Evolutionary conservation across 2,113 vertebrate genomes (phyloP).

Genomic region (Eulemur rufifrons): DNA sequence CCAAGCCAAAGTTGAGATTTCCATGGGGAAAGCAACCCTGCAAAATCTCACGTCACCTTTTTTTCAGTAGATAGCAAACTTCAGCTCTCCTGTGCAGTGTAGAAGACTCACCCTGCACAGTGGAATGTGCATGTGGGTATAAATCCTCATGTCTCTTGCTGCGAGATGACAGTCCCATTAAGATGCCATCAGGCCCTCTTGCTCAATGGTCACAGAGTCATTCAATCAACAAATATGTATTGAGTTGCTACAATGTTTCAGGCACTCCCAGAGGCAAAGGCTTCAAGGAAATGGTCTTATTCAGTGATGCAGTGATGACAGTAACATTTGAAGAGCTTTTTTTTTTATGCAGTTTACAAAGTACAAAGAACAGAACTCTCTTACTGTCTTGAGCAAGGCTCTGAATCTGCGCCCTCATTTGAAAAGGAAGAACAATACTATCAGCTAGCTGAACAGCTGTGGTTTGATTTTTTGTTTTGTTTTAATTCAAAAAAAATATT

Average conservation of each 20-base stretch:
- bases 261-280: neutral
- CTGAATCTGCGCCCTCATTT: neutral
- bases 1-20: slow-evolving; percentile 47
- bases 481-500: neutral
- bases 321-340: neutral
- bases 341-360: neutral
- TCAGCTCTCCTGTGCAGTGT: neutral
- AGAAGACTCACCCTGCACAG: neutral
- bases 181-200: neutral
- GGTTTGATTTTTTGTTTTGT: neutral
- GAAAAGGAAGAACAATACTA: neutral
- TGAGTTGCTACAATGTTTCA: neutral
- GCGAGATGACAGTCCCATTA: neutral
- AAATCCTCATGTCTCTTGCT: neutral
- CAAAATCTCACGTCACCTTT: neutral
- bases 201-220: neutral
- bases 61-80: neutral
- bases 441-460: neutral
- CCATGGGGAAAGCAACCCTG: slow-evolving; percentile 40
- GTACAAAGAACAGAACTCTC: neutral
- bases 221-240: neutral
- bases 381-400: neutral
- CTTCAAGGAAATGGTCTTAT: neutral
- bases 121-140: rapidly evolving
- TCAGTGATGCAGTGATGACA: neutral